Evolutionary conservation across 2,888 invertebrate species (phyloP).

Genomic region (Protonemura montana): DNA sequence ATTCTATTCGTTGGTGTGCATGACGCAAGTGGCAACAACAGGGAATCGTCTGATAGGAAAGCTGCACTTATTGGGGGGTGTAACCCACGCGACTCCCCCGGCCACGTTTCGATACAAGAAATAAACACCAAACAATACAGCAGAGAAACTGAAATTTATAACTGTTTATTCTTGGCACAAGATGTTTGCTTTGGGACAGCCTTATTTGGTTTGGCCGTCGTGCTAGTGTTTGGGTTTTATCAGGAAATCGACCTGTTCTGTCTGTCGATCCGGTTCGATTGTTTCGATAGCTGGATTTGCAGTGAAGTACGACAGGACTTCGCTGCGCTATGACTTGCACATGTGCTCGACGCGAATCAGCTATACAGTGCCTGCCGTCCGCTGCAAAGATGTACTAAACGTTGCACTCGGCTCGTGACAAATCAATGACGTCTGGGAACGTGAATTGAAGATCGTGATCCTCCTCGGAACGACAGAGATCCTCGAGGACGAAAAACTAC

Average conservation of each 20-base stretch:
- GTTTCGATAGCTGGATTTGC: not conserved
- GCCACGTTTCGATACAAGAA: not conserved
- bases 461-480: not conserved
- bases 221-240: constrained; percentile 3
- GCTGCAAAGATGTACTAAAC: not conserved
- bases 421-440: not conserved
- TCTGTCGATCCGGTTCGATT: not conserved
- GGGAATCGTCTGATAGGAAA: not conserved
- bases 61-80: not conserved
- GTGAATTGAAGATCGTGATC: not conserved
- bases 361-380: not conserved
- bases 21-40: no score
- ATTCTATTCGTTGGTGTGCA: no score
- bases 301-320: not conserved
- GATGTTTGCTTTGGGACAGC: constrained; percentile 7
- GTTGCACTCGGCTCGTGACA: not conserved
- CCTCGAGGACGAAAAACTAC: not conserved
- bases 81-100: not conserved
- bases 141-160: not conserved
- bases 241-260: constrained; percentile 12
- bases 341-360: not conserved
- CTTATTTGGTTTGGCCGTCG: not conserved
- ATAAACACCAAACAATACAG: not conserved
- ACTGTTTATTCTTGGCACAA: not conserved
- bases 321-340: no score